phyloP scores from a whole-genome alignment of 1,140 invertebrate genomes.

The Dreissena polymorpha region DNA sequence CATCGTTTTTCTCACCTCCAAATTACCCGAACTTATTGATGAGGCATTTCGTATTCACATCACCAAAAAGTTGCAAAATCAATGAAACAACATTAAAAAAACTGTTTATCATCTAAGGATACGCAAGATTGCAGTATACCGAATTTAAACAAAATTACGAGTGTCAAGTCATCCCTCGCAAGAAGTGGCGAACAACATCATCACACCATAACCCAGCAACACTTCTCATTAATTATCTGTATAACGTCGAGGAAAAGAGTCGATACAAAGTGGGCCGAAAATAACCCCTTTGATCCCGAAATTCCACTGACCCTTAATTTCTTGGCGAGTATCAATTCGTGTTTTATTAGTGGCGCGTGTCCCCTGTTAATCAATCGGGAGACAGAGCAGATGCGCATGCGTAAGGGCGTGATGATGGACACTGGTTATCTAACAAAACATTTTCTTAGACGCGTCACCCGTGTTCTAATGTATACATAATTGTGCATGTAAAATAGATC shows the following conservation, averaged over 20 bases:
- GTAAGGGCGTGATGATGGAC: slow-evolving; percentile 39
- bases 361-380: slow-evolving; percentile 50
- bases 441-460: background rate
- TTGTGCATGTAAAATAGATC: background rate
- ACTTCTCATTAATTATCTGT: background rate
- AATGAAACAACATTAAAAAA: no score
- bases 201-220: no score
- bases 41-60: no score
- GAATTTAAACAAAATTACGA: no score
- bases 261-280: slow-evolving; percentile 40
- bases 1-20: no score
- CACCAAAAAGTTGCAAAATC: no score
- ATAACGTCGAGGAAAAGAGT: slow-evolving; percentile 19
- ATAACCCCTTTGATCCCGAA: slow-evolving; percentile 47
- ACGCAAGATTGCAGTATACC: no score
- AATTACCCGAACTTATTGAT: no score
- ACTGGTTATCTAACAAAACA: background rate
- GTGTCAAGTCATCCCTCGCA: no score
- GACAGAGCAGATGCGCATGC: slow-evolving; percentile 50
- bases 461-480: background rate
- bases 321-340: slow-evolving; percentile 46
- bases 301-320: slow-evolving; percentile 33
- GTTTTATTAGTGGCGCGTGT: slow-evolving; percentile 56
- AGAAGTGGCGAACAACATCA: no score
- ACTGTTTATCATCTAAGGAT: no score